Conservation (phyloP, 64 coral and sea anemone genomes). For the Pocillopora verrucosa region DNA sequence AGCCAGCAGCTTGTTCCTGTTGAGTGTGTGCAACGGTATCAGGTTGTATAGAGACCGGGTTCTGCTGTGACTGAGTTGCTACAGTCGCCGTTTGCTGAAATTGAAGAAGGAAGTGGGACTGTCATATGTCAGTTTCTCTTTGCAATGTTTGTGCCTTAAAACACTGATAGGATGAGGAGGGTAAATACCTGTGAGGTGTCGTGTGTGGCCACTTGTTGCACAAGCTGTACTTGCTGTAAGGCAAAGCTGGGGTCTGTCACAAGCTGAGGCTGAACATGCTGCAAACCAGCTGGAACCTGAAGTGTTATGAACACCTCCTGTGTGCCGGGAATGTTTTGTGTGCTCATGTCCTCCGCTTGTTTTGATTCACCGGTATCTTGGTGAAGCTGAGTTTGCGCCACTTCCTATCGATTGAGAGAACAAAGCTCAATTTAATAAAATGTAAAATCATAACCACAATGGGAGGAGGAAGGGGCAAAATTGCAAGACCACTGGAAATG, state of each 20-base stretch:
- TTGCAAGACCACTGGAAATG: too few relatives aligned
- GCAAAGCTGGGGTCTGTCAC: constrained; percentile 68
- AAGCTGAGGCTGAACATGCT: constrained; percentile 60
- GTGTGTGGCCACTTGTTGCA: constrained; percentile 61
- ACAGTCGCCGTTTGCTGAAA: constrained; percentile 25
- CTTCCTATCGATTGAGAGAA: background rate
- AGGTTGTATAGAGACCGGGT: constrained; percentile 5
- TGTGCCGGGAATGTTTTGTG: constrained; percentile 47
- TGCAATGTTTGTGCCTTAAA: background rate
- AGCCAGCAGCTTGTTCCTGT: constrained; percentile 21
- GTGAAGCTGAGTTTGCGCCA: background rate
- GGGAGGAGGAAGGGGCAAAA: too few relatives aligned
- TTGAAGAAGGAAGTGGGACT: background rate
- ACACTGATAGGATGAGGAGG: background rate
- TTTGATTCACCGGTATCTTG: constrained; percentile 51
- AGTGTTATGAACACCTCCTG: constrained; percentile 81
- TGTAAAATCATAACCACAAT: too few relatives aligned
- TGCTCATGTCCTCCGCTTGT: constrained; percentile 40
- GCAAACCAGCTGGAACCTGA: constrained; percentile 67
- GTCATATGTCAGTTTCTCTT: background rate
- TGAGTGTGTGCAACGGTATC: background rate
- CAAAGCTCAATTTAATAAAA: too few relatives aligned
- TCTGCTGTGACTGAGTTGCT: constrained; percentile 23
- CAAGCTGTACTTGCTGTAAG: constrained; percentile 69
- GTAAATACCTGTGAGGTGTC: constrained; percentile 23